A percentile compares a stretch with the other conserved stretches of the same genome.
Evolutionary conservation across 1,140 invertebrate genomes (phyloP).

Genomic region (Drosophila parabipectinata): DNA sequence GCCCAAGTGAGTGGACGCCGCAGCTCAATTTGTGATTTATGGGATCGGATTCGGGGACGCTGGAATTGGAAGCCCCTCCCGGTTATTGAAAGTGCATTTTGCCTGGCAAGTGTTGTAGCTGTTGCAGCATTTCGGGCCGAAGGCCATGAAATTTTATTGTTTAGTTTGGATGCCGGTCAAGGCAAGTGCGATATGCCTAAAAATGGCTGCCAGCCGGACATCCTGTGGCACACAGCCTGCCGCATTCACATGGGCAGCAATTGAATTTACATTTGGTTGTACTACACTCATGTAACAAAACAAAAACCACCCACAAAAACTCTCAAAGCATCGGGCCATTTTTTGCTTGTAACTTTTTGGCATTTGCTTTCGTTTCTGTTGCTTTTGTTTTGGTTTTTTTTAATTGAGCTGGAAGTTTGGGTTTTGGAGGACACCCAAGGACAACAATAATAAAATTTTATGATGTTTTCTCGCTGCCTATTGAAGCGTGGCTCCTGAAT

Average conservation of each 20-base stretch:
- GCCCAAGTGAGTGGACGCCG: conserved; percentile 30
- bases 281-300: conserved; percentile 24
- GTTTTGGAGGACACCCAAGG: conserved; percentile 22
- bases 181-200: conserved; percentile 68
- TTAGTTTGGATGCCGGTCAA: conserved; percentile 67
- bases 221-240: conserved; percentile 62
- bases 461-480: conserved; percentile 45
- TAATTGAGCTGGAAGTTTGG: conserved; percentile 57
- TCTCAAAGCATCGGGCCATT: conserved; percentile 49
- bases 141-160: conserved; percentile 70
- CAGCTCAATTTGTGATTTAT: conserved; percentile 81
- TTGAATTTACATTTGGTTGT: conserved; percentile 79
- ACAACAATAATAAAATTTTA: conserved; percentile 67
- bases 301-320: conserved; percentile 28
- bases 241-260: conserved; percentile 54
- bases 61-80: conserved; percentile 22
- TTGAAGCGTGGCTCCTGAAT: not conserved
- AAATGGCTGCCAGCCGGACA: conserved; percentile 72
- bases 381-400: conserved; percentile 32
- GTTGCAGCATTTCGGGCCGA: conserved; percentile 23
- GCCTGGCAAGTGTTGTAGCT: conserved; percentile 55
- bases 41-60: conserved; percentile 10
- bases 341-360: conserved; percentile 60
- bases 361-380: conserved; percentile 54
- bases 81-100: conserved; percentile 29